A percentile compares a stretch with the other conserved stretches of the same genome.
phyloP scores from a whole-genome alignment of 2,113 vertebrate genomes.

The Dicerorhinus sumatrensis region DNA sequence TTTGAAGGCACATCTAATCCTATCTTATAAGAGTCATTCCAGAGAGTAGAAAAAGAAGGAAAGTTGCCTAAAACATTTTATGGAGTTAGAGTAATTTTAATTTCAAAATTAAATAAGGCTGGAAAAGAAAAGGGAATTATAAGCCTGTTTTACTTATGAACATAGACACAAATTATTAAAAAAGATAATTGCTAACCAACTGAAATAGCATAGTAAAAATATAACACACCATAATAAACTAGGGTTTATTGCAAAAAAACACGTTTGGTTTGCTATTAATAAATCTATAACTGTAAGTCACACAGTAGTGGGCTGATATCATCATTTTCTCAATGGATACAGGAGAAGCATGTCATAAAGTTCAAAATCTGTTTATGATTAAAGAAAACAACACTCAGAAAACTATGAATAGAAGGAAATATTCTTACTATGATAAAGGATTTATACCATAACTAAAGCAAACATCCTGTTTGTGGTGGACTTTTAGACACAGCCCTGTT shows the following conservation, averaged over 20 bases:
- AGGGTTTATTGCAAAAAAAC: background rate
- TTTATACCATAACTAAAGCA: background rate
- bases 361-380: background rate
- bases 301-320: background rate
- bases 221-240: background rate
- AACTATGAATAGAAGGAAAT: background rate
- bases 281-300: background rate
- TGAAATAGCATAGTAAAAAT: conserved; percentile 19
- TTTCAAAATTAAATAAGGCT: conserved; percentile 48
- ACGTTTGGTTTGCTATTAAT: background rate
- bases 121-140: conserved; percentile 9
- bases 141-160: conserved; percentile 4
- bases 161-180: background rate
- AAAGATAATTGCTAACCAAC: background rate
- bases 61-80: background rate
- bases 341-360: background rate
- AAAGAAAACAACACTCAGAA: background rate
- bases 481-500: background rate
- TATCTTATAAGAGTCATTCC: conserved; percentile 4
- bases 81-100: background rate
- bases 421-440: background rate
- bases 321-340: background rate
- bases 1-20: background rate
- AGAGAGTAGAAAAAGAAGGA: background rate
- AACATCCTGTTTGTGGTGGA: background rate